Evolutionary conservation across 2,113 vertebrate species (phyloP), one percentile per base, ranked within the genome.

Genomic region (Neopipo cinnamomea): DNA sequence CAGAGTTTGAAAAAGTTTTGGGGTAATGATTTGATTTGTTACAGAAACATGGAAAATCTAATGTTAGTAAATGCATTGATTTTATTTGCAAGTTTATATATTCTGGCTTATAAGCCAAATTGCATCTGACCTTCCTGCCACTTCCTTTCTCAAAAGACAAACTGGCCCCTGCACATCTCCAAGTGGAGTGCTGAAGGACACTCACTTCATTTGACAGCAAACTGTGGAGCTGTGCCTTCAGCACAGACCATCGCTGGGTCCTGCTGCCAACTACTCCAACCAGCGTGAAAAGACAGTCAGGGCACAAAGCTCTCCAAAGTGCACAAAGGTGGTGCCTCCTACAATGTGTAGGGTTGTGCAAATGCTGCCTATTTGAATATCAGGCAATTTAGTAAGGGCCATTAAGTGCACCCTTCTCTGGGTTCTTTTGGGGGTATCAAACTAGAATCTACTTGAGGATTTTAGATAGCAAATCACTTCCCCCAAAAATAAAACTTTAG

Each of bases 131-230:
- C n/a, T 94, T 70, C 33, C 56, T 89, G 70, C 72, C n/a, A 5
- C 23, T 37, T 77, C 15, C 16, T 88, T 9, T 90, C 65, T 83
- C 58, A 71, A 50, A 81, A 74, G 68, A 77, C 63, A 85, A 44
- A 44, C 61, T 83, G 53, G 19, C 21, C 53, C 9, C 50, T 67
- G 27, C 20, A 14, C 1, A 0, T 81, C 65, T 81, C 0, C 0
- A 33, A 33, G 56, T 46, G 47, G 47, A 67, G n/a, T 1, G 0
- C 65, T 77, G 61, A 87, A 87, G 77, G 73, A 41, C 22, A 1
- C 25, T 87, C 24, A 2, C 18, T 92, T 12, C 39, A 8, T 35
- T 20, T 50, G 47, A 55, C 16, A 63, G 24, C 19, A 59, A 68
- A 50, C 44, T 3, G 2, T 49, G 72, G 70, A 88, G 47, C 63